Conservation (phyloP, 92 coral and sea anemone species). For the Porites rus region DNA sequence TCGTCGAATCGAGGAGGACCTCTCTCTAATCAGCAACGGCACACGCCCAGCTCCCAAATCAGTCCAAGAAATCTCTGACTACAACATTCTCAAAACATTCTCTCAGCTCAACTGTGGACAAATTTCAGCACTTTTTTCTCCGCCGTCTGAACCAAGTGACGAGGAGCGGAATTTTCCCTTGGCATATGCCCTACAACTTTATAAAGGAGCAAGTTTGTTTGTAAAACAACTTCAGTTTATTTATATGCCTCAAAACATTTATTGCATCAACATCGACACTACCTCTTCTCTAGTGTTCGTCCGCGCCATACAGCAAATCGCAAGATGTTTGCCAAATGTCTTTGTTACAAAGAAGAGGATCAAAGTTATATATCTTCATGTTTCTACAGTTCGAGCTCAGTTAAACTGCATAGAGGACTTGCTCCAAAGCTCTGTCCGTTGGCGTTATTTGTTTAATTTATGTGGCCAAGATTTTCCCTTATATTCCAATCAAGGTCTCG, state of each 20-base stretch:
- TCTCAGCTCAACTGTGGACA: conserved; percentile 10
- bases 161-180: conserved; percentile 60
- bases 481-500: conserved; percentile 25
- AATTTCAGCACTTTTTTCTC: conserved; percentile 4
- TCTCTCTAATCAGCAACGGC: neutral
- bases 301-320: conserved; percentile 53
- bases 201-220: conserved; percentile 67
- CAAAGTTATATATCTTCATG: conserved; percentile 59
- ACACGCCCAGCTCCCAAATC: neutral
- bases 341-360: conserved; percentile 49
- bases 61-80: conserved; percentile 1
- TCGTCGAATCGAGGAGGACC: conserved; percentile 17
- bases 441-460: conserved; percentile 78
- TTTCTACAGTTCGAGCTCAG: conserved; percentile 66
- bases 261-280: conserved; percentile 76
- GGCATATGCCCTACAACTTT: conserved; percentile 63
- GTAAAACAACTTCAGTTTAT: conserved; percentile 69
- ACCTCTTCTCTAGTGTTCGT: conserved; percentile 49
- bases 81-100: conserved; percentile 11
- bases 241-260: conserved; percentile 77
- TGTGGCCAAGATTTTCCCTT: conserved; percentile 66
- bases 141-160: neutral
- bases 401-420: conserved; percentile 74
- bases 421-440: conserved; percentile 34
- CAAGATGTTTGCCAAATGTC: conserved; percentile 71